Conservation (phyloP, 2,797 vertebrate genomes). For the Pseudochirops corinnae region DNA sequence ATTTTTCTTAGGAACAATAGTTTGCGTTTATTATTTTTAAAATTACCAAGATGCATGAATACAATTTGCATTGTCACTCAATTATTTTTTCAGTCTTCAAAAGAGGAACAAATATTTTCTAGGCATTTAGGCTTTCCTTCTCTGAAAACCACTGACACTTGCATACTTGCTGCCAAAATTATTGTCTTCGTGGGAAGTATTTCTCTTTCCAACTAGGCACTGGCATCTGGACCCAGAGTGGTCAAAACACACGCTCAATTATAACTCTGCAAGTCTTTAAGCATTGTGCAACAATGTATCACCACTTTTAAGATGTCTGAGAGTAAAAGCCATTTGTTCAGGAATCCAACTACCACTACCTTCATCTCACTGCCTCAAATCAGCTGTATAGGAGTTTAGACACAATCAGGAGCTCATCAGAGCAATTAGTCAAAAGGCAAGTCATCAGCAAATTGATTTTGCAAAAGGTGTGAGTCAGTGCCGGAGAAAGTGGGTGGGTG, state of each 20-base stretch:
- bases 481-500: not conserved
- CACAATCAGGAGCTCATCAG: not conserved
- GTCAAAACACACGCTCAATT: not conserved
- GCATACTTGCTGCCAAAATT: not conserved
- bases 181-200: not conserved
- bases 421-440: not conserved
- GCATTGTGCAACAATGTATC: not conserved
- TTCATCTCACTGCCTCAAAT: not conserved
- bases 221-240: no score
- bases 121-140: slow-evolving; percentile 11
- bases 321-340: not conserved
- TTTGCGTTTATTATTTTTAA: not conserved
- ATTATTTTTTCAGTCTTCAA: slow-evolving; percentile 1
- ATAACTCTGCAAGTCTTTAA: not conserved
- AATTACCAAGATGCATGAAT: not conserved
- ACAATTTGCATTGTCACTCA: slow-evolving; percentile 7
- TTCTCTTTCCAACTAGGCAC: not conserved
- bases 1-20: not conserved
- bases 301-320: no score
- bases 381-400: not conserved
- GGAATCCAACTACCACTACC: not conserved
- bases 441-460: not conserved
- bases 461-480: not conserved
- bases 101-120: not conserved
- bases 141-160: not conserved